Base-by-base conservation (phyloP, 2,797 vertebrate genomes). In the Manis pentadactyla region DNA sequence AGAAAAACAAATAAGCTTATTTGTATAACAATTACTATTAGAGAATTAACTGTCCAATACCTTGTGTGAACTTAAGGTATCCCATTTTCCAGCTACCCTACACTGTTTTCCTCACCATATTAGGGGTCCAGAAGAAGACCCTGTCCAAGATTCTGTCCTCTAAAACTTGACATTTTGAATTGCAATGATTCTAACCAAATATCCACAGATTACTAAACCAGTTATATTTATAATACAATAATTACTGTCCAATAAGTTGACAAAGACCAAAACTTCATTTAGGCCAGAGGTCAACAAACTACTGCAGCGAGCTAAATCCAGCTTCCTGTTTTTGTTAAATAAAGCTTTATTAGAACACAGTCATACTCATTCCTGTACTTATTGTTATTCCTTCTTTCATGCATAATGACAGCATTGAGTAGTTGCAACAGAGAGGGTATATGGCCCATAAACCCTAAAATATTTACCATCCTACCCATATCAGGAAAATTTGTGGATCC, bases 91-190 rank as follows among this genome's bases (percentile, higher is more conserved):
- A 90, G 25, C 25, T 59, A 83, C 13, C 51, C n/a, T 42, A 2
- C 51, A 57, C 21, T 4, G 46, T 73, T 55, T 84, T 53, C 34
- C 79, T 86, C n/a, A 42, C 10, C 19, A 23, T 5, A 25, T 61
- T 73, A 39, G 10, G 8, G 7, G 71, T 34, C 9, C 7, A 46
- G n/a, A 82, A 87, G 29, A 39, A 2, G 4, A 81, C 34, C 29
- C 23, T 75, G 53, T 7, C 7, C 15, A 81, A 29, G 71, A 75
- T 94, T 90, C 34, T 90, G n/a, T 27, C 3, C 18, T 85, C 11
- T 79, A 46, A 85, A 95, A 31, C 13, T 75, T 87, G n/a, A 86
- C 51, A 34, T 74, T 79, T 81, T 83, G 31, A 93, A n/a, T 37
- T 42, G 17, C 0, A 66, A 42, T 51, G 13, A 78, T 69, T 90